Percentiles rank a stretch among this genome's conserved stretches.
These are phyloP conservation scores for Trissoscelio sp. DNA, from an alignment of 2,888 invertebrate genomes.

Conservation along the genomic window DNA sequence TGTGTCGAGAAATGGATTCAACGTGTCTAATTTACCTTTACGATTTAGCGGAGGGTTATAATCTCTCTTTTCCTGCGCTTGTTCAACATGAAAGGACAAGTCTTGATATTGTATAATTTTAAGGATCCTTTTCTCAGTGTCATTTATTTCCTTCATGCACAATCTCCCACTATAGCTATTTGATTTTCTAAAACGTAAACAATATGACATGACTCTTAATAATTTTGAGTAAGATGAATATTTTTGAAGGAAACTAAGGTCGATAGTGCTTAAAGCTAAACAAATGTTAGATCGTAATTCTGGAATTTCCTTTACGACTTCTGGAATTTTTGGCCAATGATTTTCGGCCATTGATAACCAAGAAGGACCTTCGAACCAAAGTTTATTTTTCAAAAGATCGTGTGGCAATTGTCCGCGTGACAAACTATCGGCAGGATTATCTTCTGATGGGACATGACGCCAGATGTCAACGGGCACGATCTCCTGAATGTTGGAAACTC, in stretches of 20 bases:
- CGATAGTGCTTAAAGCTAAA: not conserved
- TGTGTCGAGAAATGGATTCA: not conserved
- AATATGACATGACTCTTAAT: not conserved
- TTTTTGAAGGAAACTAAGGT: not conserved
- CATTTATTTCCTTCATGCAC: not conserved
- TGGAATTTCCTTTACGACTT: no score
- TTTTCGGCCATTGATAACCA: not conserved
- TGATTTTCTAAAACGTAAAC: not conserved
- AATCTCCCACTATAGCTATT: not conserved
- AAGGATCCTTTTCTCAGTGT: not conserved
- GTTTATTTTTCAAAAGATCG: not conserved
- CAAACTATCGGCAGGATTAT: not conserved
- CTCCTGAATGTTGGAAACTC: conserved; percentile 4
- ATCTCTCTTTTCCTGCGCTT: no score
- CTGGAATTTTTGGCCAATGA: not conserved
- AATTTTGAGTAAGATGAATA: not conserved
- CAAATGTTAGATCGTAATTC: not conserved
- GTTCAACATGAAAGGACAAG: no score
- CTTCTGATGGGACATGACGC: conserved; percentile 11
- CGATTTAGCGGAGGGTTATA: not conserved
- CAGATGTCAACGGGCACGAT: not conserved
- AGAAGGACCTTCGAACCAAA: not conserved
- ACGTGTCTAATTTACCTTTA: not conserved
- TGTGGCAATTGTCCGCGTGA: not conserved
- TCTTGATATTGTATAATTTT: conserved; percentile 3